Evolutionary conservation across 2,113 vertebrate species (phyloP).

Genomic region (Sinocyclocheilus rhinocerous): DNA sequence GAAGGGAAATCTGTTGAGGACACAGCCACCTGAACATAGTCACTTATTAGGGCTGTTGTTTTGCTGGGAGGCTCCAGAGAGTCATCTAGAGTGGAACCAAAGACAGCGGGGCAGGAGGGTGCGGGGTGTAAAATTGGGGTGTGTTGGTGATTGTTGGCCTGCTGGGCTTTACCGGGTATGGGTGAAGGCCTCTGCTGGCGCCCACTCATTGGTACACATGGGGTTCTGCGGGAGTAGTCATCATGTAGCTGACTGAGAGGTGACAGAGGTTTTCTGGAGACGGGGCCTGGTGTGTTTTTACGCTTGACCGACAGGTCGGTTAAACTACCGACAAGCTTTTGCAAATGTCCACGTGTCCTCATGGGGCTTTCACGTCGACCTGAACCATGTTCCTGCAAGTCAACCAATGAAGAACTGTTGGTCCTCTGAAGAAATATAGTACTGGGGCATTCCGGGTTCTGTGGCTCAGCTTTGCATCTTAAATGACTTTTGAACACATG

Average conservation of each 20-base stretch:
- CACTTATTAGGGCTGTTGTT: constrained; percentile 2
- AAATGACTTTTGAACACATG: constrained; percentile 84
- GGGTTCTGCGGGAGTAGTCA: constrained; percentile 88
- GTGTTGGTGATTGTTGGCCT: constrained; percentile 41
- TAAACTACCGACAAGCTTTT: constrained; percentile 84
- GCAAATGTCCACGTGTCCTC: constrained; percentile 80
- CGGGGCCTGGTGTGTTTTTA: constrained; percentile 65
- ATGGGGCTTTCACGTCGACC: constrained; percentile 77
- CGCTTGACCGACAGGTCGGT: constrained; percentile 78
- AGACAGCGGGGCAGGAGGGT: neutral
- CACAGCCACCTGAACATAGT: neutral
- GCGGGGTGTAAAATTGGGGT: constrained; percentile 46
- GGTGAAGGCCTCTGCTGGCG: constrained; percentile 72
- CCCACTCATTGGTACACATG: constrained; percentile 73
- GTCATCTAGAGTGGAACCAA: neutral
- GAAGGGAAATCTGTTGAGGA: neutral
- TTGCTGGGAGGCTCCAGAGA: constrained; percentile 28
- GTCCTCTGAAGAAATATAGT: constrained; percentile 72
- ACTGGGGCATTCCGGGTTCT: constrained; percentile 66
- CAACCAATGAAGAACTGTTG: constrained; percentile 76
- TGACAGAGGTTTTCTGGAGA: constrained; percentile 58
- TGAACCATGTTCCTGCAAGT: constrained; percentile 61
- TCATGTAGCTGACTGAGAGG: constrained; percentile 84
- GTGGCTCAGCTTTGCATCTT: constrained; percentile 78
- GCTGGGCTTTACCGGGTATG: constrained; percentile 46